Percentiles rank a stretch among this genome's conserved stretches.
phyloP scores from a whole-genome alignment of 2,113 vertebrate genomes.

The Tenebrosternarchus preto region DNA sequence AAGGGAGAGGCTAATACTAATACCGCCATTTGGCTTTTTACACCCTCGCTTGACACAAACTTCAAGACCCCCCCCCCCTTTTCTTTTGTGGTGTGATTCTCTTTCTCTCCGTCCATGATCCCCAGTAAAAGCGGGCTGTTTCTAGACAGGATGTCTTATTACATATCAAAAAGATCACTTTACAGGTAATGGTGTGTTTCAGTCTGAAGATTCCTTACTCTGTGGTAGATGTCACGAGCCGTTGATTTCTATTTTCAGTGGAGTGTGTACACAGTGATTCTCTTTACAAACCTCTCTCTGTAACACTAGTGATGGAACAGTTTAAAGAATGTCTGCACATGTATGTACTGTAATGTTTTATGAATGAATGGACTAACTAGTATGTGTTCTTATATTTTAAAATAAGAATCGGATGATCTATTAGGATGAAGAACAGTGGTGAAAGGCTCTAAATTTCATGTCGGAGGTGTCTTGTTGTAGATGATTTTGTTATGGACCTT shows the following conservation, averaged over 20 bases:
- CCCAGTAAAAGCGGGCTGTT: neutral
- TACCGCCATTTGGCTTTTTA: slow-evolving; percentile 38
- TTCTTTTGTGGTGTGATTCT: slow-evolving; percentile 7
- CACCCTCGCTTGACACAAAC: slow-evolving; percentile 15
- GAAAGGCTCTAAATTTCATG: slow-evolving; percentile 32
- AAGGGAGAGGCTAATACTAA: slow-evolving; percentile 37
- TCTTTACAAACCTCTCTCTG: slow-evolving; percentile 40
- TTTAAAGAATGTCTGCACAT: slow-evolving; percentile 24
- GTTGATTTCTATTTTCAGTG: slow-evolving; percentile 45
- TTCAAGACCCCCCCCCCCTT: slow-evolving; percentile 18
- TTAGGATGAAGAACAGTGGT: slow-evolving; percentile 33
- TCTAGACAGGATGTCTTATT: slow-evolving; percentile 7
- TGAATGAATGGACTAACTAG: slow-evolving; percentile 32
- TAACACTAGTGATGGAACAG: slow-evolving; percentile 47
- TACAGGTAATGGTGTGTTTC: slow-evolving; percentile 26
- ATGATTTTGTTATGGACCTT: slow-evolving; percentile 40
- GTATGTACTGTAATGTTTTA: slow-evolving; percentile 39
- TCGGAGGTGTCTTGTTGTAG: slow-evolving; percentile 43
- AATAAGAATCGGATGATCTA: slow-evolving; percentile 18
- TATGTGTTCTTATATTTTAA: slow-evolving; percentile 43
- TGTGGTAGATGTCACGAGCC: slow-evolving; percentile 48
- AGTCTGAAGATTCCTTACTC: slow-evolving; percentile 32
- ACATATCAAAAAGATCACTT: slow-evolving; percentile 10
- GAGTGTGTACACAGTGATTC: slow-evolving; percentile 43
- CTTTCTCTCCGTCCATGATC: neutral